phyloP scores from a whole-genome alignment of 2,797 vertebrate genomes.

The Falco columbarius region DNA sequence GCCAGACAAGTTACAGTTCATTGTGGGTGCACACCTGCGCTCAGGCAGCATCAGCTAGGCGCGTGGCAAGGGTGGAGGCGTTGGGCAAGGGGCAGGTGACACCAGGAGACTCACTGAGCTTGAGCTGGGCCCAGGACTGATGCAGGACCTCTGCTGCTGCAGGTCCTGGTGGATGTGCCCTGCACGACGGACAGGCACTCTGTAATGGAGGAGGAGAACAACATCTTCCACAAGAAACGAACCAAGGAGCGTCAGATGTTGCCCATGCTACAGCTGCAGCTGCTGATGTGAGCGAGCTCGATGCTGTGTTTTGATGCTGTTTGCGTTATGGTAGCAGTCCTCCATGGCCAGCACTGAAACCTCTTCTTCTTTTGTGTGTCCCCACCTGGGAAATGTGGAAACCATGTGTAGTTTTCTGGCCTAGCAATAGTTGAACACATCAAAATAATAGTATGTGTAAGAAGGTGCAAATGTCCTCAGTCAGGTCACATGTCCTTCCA shows the following conservation, averaged over 20 bases:
- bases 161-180: conserved; percentile 96
- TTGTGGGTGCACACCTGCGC: no score
- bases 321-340: background rate
- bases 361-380: background rate
- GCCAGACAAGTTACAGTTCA: background rate
- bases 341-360: background rate
- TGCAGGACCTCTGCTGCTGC: background rate
- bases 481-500: background rate
- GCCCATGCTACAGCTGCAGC: conserved; percentile 87
- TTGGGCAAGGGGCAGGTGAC: background rate
- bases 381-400: background rate
- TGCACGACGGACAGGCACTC: conserved; percentile 94
- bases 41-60: no score
- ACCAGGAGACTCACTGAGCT: background rate
- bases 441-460: background rate
- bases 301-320: background rate
- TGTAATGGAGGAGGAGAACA: conserved; percentile 89
- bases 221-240: conserved; percentile 86
- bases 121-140: background rate
- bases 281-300: conserved; percentile 86
- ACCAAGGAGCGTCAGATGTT: conserved; percentile 88
- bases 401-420: background rate
- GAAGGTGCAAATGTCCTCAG: background rate
- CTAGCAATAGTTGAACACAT: background rate
- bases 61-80: background rate